Evolutionary conservation across 2,797 vertebrate species (phyloP).

Genomic region (Octomys mimax): DNA sequence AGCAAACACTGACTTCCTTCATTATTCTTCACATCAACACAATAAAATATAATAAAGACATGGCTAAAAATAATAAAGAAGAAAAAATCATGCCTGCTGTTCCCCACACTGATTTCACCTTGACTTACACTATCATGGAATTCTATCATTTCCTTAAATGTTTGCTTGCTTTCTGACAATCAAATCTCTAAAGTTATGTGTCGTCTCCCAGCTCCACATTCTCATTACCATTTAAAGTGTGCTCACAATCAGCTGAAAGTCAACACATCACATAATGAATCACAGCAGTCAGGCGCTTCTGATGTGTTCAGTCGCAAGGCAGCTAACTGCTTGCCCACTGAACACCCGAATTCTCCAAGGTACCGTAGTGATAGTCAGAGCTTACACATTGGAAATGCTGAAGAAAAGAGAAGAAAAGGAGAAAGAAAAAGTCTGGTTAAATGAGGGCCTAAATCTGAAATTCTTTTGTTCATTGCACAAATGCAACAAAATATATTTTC

Average conservation of each 20-base stretch:
- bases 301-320: neutral
- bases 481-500: conserved; percentile 28
- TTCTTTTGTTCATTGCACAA: neutral
- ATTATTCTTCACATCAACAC: conserved; percentile 13
- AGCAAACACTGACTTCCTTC: conserved; percentile 51
- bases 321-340: neutral
- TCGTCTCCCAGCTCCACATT: conserved; percentile 20
- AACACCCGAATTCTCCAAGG: conserved; percentile 37
- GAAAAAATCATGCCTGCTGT: conserved; percentile 23
- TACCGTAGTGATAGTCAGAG: neutral
- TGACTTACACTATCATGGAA: conserved; percentile 41
- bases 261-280: conserved; percentile 43
- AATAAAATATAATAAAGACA: conserved; percentile 46
- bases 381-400: neutral
- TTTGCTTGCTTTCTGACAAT: conserved; percentile 67
- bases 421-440: neutral
- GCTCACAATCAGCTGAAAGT: conserved; percentile 71
- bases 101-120: conserved; percentile 57
- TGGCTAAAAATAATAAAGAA: conserved; percentile 39
- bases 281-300: neutral
- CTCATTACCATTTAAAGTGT: conserved; percentile 72
- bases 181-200: conserved; percentile 46
- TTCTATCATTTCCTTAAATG: conserved; percentile 49
- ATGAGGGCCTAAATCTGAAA: conserved; percentile 33
- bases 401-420: neutral